Conservation (phyloP, 2,888 invertebrate species). For the Biston betularia region DNA sequence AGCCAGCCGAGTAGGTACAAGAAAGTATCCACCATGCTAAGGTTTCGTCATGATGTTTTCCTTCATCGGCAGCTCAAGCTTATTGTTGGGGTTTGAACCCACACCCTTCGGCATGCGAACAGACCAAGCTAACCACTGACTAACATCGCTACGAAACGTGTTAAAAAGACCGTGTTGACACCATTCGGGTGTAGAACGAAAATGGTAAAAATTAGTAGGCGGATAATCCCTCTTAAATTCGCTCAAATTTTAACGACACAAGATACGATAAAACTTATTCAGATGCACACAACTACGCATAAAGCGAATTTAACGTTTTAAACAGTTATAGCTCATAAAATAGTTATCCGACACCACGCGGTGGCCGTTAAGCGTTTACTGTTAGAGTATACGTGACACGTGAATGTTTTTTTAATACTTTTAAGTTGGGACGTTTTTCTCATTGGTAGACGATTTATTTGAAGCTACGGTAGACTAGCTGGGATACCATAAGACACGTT, state of each 20-base stretch:
- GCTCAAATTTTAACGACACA: constrained; percentile 46
- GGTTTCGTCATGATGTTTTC: no score
- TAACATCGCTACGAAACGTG: no score
- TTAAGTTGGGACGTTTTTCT: constrained; percentile 28
- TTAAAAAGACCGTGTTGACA: no score
- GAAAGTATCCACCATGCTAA: no score
- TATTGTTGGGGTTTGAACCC: no score
- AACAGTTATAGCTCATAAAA: constrained; percentile 73
- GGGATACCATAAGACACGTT: no score
- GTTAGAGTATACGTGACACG: constrained; percentile 65
- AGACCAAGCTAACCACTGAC: no score
- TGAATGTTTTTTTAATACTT: constrained; percentile 59
- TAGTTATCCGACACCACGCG: constrained; percentile 60
- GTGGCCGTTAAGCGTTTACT: constrained; percentile 67
- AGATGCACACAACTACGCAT: constrained; percentile 64
- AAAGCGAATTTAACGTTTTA: constrained; percentile 62
- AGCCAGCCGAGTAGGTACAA: no score
- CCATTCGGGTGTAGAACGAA: no score
- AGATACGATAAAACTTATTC: constrained; percentile 66
- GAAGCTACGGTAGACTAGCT: no score
- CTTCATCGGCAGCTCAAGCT: no score
- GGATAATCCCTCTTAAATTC: neutral
- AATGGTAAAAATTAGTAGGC: neutral
- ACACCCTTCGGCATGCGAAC: no score
- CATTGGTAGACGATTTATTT: constrained; percentile 2